Conservation (phyloP, 2,113 vertebrate genomes). For the Pungitius pungitius region DNA sequence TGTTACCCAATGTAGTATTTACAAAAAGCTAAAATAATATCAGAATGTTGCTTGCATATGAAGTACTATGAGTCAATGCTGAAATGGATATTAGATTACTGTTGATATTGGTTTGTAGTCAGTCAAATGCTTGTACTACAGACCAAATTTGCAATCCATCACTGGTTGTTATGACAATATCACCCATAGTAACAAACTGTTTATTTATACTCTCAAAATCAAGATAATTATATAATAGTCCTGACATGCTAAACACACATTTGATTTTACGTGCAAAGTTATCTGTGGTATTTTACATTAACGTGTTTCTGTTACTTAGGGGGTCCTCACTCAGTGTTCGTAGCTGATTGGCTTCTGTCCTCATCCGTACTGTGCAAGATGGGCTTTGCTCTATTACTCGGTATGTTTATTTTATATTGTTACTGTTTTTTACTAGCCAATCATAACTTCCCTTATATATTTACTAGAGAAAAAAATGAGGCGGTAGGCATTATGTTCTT, state of each 20-base stretch:
- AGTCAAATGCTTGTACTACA: slow-evolving; percentile 6
- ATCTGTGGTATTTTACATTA: fast-evolving
- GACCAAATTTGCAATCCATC: slow-evolving; percentile 24
- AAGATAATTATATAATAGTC: slow-evolving; percentile 8
- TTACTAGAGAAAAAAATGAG: not conserved
- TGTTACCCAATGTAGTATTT: not conserved
- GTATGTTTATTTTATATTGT: slow-evolving; percentile 74
- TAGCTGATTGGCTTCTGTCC: slow-evolving; percentile 88
- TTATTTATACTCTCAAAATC: slow-evolving; percentile 17
- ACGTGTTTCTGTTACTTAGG: slow-evolving; percentile 75
- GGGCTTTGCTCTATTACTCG: slow-evolving; percentile 89
- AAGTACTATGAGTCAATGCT: not conserved
- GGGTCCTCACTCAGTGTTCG: slow-evolving; percentile 89
- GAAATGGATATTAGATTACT: not conserved
- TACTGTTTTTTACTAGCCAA: not conserved
- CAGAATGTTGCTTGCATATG: not conserved
- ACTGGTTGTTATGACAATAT: slow-evolving; percentile 44
- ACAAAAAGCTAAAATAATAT: not conserved
- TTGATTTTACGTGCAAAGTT: not conserved
- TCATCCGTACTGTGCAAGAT: slow-evolving; percentile 84
- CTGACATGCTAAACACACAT: slow-evolving; percentile 1
- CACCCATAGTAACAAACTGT: slow-evolving; percentile 1
- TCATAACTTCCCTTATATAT: not conserved
- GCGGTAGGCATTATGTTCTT: too few species aligned
- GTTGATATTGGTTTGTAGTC: slow-evolving; percentile 31